A percentile compares a stretch with the other conserved stretches of the same genome.
Evolutionary conservation across 2,797 vertebrate species (phyloP).

Genomic region (Mus caroli): DNA sequence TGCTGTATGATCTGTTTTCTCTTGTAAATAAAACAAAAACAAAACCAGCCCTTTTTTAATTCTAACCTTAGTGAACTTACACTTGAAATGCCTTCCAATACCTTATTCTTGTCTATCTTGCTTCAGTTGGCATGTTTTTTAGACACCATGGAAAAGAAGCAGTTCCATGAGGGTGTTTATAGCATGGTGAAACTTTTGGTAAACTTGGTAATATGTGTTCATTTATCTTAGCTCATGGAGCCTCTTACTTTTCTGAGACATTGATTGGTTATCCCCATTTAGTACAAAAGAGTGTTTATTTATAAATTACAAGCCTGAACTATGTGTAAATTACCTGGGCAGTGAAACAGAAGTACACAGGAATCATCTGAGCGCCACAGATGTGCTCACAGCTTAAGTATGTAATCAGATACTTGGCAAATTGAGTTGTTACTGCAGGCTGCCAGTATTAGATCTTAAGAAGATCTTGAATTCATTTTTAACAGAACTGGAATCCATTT

Average conservation of each 20-base stretch:
- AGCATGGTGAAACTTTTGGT: not conserved
- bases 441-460: not conserved
- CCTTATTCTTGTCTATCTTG: not conserved
- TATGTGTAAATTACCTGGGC: not conserved
- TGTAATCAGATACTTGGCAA: not conserved
- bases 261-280: not conserved
- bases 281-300: not conserved
- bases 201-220: not conserved
- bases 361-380: not conserved
- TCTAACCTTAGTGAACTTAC: not conserved
- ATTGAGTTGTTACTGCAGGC: not conserved
- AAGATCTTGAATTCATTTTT: constrained; percentile 23
- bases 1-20: not conserved
- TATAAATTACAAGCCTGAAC: not conserved
- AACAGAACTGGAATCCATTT: constrained; percentile 39
- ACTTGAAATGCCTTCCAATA: not conserved
- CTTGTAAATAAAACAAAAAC: not conserved
- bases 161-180: not conserved
- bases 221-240: not conserved
- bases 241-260: not conserved
- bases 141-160: not conserved
- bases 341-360: not conserved
- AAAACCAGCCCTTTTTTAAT: not conserved
- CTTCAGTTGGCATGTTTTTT: constrained; percentile 2
- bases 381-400: not conserved